phyloP scores from a whole-genome alignment of 2,797 vertebrate species.

The Sebastolobus altivelis region DNA sequence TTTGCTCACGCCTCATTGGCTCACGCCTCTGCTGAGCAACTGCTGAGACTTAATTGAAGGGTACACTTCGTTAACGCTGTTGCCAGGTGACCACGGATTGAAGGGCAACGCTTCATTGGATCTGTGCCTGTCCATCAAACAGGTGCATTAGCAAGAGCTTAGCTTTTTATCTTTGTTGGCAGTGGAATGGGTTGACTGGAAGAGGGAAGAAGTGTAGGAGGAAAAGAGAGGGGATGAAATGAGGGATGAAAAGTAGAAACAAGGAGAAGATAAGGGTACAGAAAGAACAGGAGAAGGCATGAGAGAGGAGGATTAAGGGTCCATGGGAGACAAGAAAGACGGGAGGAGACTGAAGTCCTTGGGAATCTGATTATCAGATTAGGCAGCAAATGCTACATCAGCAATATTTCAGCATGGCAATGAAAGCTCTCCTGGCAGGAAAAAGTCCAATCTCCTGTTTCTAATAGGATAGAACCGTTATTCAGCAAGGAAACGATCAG shows the following conservation, averaged over 20 bases:
- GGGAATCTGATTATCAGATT: conserved; percentile 74
- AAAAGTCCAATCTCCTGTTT: conserved; percentile 59
- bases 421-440: conserved; percentile 61
- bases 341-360: conserved; percentile 42
- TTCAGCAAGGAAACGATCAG: conserved; percentile 36
- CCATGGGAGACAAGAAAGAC: conserved; percentile 25
- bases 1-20: conserved; percentile 57
- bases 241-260: neutral
- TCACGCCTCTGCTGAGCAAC: conserved; percentile 56
- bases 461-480: conserved; percentile 63
- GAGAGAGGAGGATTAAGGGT: conserved; percentile 35
- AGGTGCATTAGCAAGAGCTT: conserved; percentile 45
- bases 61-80: conserved; percentile 50
- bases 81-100: conserved; percentile 67
- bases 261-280: neutral
- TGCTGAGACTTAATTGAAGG: conserved; percentile 53
- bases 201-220: neutral
- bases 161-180: conserved; percentile 18
- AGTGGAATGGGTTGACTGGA: conserved; percentile 15
- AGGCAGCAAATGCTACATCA: conserved; percentile 65
- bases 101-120: conserved; percentile 47
- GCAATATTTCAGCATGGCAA: conserved; percentile 68
- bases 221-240: neutral
- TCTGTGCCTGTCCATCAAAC: conserved; percentile 64
- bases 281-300: conserved; percentile 16